Base-by-base conservation (phyloP, 2,888 invertebrate species). In the Dinocampus coccinellae region DNA sequence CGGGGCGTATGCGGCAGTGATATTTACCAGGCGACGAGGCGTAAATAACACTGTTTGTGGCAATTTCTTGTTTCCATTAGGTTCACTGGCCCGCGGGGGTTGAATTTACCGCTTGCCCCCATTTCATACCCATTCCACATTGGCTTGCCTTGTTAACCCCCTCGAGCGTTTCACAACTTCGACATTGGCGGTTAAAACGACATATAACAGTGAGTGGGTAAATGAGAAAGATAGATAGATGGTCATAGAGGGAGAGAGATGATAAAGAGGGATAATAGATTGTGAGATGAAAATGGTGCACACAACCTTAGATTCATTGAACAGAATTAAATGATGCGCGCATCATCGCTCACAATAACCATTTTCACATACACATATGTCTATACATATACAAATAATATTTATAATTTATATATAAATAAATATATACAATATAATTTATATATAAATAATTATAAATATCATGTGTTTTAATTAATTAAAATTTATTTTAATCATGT, bases 21-120 rank as follows among this genome's bases (percentile, higher is more conserved):
- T 86, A 86, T 86, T 86, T 84, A 84, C 82, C 78, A 80, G 82
- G 84, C 85, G 84, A 80, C 82, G 83, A 84, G 81, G 82, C 85
- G 85, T 85, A 80, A 82, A 80, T 87, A 87, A 87, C 81, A 80
- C 82, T 84, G 85, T 87, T 87, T 87, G 84, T 82, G 80, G 85
- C 86, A 87, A 87, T 87, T 87, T 87, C 87, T 87, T 86, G 87
- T 87, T 87, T 87, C 86, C 86, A 87, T 87, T 86, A 87, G 83
- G 85, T 84, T 83, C 84, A 84, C 83, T 83, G 83, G 84, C 85
- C 86, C 82, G 82, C 82, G 82, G 87, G 85, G 66, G 66, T 66
- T 66, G 57, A 66, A 66, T 66, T 22, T 67, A 42, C 47, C 26
- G 29, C 22, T 24, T 61, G 20, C 24, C 24, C 33, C 33, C 75